Conservation (phyloP, 2,113 vertebrate genomes). For the Pterocles orientalis region DNA sequence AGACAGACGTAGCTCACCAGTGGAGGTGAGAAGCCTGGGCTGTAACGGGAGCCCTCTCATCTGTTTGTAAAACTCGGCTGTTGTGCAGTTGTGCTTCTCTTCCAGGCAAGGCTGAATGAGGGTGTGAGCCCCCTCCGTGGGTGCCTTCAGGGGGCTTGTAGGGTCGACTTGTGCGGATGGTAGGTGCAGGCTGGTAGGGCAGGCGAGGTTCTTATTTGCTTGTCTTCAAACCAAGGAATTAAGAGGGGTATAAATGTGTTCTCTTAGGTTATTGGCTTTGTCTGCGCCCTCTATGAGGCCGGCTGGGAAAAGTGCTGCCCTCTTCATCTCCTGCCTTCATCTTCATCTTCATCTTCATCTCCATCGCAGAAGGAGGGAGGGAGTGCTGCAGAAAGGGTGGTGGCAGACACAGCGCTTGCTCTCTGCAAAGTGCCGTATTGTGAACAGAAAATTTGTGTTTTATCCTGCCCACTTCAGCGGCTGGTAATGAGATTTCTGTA, state of each 20-base stretch:
- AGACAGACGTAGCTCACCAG: background rate
- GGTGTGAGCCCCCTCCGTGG: background rate
- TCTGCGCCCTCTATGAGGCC: background rate
- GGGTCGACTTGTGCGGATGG: background rate
- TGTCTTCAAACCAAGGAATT: background rate
- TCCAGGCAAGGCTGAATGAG: background rate
- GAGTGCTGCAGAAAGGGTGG: accelerated
- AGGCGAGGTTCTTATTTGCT: background rate
- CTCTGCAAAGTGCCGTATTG: background rate
- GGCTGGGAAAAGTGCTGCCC: background rate
- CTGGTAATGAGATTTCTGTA: background rate
- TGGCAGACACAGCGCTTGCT: background rate
- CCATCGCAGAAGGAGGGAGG: background rate
- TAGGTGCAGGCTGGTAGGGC: background rate
- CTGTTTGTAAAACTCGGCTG: background rate
- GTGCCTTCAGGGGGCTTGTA: background rate
- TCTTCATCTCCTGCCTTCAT: too few species aligned
- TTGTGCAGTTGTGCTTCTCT: background rate
- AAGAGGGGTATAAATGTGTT: background rate
- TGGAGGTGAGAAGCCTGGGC: too few species aligned
- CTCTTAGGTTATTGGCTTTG: background rate
- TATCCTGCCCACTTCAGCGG: background rate
- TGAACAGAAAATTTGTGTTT: background rate
- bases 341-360: too few species aligned
- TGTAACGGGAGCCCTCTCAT: too few species aligned